Conservation (phyloP, 2,888 invertebrate species). For the Chrysodeixis includens region DNA sequence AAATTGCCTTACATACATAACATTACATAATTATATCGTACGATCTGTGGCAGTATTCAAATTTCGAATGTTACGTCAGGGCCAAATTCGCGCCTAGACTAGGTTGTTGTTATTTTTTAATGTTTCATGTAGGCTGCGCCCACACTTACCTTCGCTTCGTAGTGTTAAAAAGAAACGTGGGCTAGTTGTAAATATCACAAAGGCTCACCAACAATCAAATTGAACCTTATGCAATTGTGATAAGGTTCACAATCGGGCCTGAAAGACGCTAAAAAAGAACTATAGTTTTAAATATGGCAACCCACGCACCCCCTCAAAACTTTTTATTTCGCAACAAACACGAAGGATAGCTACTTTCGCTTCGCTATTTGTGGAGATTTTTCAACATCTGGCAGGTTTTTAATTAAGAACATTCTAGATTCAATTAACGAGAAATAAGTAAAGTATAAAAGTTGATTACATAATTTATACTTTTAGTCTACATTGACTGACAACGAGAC, state of each 20-base stretch:
- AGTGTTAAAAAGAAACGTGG: constrained; percentile 79
- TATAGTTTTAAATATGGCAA: constrained; percentile 62
- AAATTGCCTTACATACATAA: constrained; percentile 17
- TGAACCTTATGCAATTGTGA: constrained; percentile 48
- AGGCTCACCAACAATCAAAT: constrained; percentile 43
- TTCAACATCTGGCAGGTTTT: constrained; percentile 34
- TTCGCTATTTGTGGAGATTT: constrained; percentile 57
- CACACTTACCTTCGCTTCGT: constrained; percentile 68
- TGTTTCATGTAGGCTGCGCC: constrained; percentile 80
- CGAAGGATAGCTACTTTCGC: constrained; percentile 78
- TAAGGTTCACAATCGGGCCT: constrained; percentile 55
- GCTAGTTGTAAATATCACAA: constrained; percentile 72
- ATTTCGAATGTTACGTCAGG: constrained; percentile 72
- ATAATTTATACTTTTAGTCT: background rate
- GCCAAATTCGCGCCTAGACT: constrained; percentile 70
- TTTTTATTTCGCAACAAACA: constrained; percentile 79
- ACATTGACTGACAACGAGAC: background rate
- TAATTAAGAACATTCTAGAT: constrained; percentile 13
- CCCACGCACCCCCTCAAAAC: constrained; percentile 77
- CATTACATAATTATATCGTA: no score
- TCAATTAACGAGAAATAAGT: constrained; percentile 1
- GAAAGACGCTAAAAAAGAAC: constrained; percentile 31
- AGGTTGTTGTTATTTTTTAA: constrained; percentile 73
- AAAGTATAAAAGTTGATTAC: background rate
- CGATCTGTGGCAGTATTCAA: constrained; percentile 49